Base-by-base conservation (phyloP, 2,113 vertebrate genomes). In the Neomonachus schauinslandi region DNA sequence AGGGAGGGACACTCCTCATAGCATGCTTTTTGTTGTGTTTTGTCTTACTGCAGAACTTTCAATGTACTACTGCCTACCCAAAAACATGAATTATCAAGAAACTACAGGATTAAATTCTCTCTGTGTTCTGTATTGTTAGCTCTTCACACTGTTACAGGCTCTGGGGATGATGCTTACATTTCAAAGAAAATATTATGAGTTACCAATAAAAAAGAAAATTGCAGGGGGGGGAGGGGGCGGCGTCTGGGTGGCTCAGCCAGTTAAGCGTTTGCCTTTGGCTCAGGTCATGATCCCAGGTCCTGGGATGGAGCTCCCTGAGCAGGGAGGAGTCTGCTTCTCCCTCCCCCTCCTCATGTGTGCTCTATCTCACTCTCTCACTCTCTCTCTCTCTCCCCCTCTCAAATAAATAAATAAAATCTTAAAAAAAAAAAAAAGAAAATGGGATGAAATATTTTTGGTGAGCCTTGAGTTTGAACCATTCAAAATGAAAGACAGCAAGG, bases 101-200 rank as follows among this genome's bases (percentile, higher is more conserved):
- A 94, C 36, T 59, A 71, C 18, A 69, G 22, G 15, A 67, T 87
- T 61, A 39, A 76, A 79, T 81, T n/a, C 39, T 90, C 55, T 61
- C 2, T 26, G 55, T 67, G 49, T 79, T 69, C 59, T 74, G 7
- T 72, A 15, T 31, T 55, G 31, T 57, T 87, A 83, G n/a, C n/a
- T 79, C 22, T 81, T 82, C 83, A 67, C 42, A 21, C 6, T 55
- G 18, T 53, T 31, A 87, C 63, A 18, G 39, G 46, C 57, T 63
- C 36, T 94, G 24, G 53, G 57, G 16, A 46, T 80, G 83, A 86
- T 69, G 36, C 15, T 86, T 86, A 63, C 16, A 26, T 90, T 80
- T 92, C 79, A 92, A 91, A 90, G 49, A 79, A 85, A 96, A 82
- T 76, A 63, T 24, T 74, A 85, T 46, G 42, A 95, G 42, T 92